Percentiles rank a stretch among this genome's conserved stretches.
phyloP scores from a whole-genome alignment of 2,888 invertebrate genomes.

The Melanophora roralis region DNA sequence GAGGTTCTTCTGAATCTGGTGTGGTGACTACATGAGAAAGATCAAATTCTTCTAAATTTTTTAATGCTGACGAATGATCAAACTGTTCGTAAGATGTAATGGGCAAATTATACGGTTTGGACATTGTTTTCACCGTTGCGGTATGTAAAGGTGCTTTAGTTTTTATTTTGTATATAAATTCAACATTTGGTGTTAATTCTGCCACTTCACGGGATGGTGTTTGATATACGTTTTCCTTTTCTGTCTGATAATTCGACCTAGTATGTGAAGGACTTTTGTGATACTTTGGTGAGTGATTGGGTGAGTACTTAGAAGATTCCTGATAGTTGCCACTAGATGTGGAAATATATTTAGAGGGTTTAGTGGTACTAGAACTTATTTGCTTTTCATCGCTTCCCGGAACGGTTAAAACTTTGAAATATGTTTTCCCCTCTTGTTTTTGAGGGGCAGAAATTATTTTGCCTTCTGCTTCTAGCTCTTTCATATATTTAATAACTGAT shows the following conservation, averaged over 20 bases:
- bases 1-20: conserved; percentile 66
- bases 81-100: conserved; percentile 71
- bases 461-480: conserved; percentile 74
- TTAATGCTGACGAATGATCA: conserved; percentile 74
- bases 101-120: conserved; percentile 71
- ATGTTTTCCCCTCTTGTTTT: conserved; percentile 69
- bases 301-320: conserved; percentile 44
- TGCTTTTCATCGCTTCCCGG: conserved; percentile 69
- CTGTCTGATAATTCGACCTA: conserved; percentile 67
- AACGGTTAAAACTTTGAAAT: conserved; percentile 69
- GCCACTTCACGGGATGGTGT: conserved; percentile 66
- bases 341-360: conserved; percentile 71
- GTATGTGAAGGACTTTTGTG: conserved; percentile 38
- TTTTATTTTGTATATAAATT: conserved; percentile 76
- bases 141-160: conserved; percentile 74
- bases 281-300: conserved; percentile 54
- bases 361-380: conserved; percentile 70
- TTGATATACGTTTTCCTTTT: conserved; percentile 70
- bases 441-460: conserved; percentile 71
- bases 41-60: conserved; percentile 75
- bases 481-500: conserved; percentile 77
- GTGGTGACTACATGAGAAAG: conserved; percentile 72
- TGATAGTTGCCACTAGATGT: conserved; percentile 28
- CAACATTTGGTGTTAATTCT: conserved; percentile 74
- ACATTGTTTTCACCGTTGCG: conserved; percentile 73